These are phyloP conservation scores for Melolontha melolontha DNA, from an alignment of 2,888 invertebrate genomes.

Conservation along the genomic window DNA sequence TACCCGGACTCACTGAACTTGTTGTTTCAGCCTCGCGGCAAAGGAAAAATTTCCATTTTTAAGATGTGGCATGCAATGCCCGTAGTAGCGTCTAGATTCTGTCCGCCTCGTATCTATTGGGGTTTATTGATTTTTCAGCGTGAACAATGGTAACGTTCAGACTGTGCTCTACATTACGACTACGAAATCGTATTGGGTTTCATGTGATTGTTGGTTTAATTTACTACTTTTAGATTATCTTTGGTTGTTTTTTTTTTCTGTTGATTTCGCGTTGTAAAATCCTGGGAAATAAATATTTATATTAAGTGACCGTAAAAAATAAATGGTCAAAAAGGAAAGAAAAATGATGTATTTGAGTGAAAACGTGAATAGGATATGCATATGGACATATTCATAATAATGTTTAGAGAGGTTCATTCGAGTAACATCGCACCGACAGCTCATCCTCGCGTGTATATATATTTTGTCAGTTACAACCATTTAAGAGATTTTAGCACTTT, in stretches of 20 bases:
- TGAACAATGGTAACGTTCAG: not conserved
- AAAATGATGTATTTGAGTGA: too few relatives aligned
- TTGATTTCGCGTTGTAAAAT: not conserved
- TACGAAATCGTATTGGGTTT: slow-evolving; percentile 2
- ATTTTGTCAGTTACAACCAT: too few relatives aligned
- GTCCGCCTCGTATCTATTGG: slow-evolving; percentile 9
- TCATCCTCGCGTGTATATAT: too few relatives aligned
- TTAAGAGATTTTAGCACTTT: too few relatives aligned
- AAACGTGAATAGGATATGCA: too few relatives aligned
- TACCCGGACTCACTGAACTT: slow-evolving; percentile 8
- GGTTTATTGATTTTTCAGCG: slow-evolving; percentile 34
- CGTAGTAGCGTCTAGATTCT: slow-evolving; percentile 1
- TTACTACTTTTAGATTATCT: slow-evolving; percentile 19
- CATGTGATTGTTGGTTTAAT: slow-evolving; percentile 35
- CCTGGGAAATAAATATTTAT: too few relatives aligned
- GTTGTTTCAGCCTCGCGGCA: slow-evolving; percentile 31
- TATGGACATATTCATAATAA: too few relatives aligned
- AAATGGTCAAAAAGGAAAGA: too few relatives aligned
- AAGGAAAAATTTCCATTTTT: slow-evolving; percentile 1
- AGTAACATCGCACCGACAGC: too few relatives aligned
- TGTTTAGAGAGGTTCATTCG: too few relatives aligned
- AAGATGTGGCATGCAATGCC: not conserved
- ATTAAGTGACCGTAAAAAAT: too few relatives aligned
- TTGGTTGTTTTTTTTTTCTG: slow-evolving; percentile 16
- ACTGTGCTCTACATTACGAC: not conserved